These are phyloP conservation scores for Callopanchax toddi DNA, from an alignment of 2,113 vertebrate genomes.

Conservation along the genomic window DNA sequence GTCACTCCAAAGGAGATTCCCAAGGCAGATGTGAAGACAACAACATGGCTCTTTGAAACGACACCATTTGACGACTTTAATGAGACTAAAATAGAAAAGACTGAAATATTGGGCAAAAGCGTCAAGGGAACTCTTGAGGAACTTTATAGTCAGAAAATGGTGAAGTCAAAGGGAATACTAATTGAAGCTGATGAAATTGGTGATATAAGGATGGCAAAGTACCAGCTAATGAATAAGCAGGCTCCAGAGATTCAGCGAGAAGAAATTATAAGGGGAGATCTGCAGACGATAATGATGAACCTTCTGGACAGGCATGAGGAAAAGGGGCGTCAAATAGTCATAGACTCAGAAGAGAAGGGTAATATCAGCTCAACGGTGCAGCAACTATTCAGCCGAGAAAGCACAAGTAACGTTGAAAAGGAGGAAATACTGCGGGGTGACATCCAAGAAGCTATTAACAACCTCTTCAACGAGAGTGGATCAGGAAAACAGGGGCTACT, in stretches of 20 bases:
- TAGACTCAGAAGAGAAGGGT: constrained; percentile 88
- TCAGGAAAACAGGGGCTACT: constrained; percentile 86
- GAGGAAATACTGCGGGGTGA: constrained; percentile 88
- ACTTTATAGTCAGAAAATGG: constrained; percentile 86
- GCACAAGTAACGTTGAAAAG: constrained; percentile 76
- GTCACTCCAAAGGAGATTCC: constrained; percentile 82
- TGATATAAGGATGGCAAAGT: constrained; percentile 91
- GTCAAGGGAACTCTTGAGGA: constrained; percentile 89
- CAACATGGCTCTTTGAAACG: constrained; percentile 93
- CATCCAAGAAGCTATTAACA: constrained; percentile 87
- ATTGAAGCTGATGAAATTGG: constrained; percentile 91
- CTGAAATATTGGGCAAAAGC: constrained; percentile 88
- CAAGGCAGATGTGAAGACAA: constrained; percentile 87
- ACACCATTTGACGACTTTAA: constrained; percentile 89
- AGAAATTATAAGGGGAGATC: constrained; percentile 85
- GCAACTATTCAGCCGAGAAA: constrained; percentile 85
- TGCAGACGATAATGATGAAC: constrained; percentile 88
- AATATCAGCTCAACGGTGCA: constrained; percentile 85
- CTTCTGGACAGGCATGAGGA: constrained; percentile 81
- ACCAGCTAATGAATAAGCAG: constrained; percentile 87
- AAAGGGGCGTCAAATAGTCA: constrained; percentile 75
- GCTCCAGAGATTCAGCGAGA: constrained; percentile 89
- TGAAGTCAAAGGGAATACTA: constrained; percentile 87
- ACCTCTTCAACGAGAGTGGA: constrained; percentile 78
- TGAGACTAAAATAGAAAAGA: constrained; percentile 80